Conservation (phyloP, 2,113 vertebrate genomes). For the Manacus vitellinus region DNA sequence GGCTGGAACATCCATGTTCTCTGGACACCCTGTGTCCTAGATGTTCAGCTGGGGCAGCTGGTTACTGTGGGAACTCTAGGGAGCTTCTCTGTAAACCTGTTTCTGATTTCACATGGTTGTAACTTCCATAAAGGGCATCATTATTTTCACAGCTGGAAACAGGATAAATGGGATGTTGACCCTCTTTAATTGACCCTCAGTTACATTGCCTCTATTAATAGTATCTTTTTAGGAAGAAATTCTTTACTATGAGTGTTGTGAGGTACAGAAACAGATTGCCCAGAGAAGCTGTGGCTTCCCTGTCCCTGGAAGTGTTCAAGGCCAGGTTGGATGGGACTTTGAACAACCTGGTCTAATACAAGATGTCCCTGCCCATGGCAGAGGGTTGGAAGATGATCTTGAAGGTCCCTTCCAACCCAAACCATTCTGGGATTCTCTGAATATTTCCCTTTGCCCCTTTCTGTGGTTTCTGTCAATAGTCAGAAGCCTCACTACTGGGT, state of each 20-base stretch:
- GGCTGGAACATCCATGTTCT: neutral
- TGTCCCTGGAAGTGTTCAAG: accelerated
- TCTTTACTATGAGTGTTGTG: accelerated
- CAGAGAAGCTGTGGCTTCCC: neutral
- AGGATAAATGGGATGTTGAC: neutral
- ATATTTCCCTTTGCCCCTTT: neutral
- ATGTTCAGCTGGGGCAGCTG: neutral
- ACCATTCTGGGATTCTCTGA: neutral
- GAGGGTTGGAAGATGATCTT: neutral
- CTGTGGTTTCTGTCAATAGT: neutral
- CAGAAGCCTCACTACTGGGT: neutral
- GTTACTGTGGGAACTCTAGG: neutral
- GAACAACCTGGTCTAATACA: neutral
- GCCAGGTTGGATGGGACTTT: neutral
- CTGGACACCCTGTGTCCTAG: neutral
- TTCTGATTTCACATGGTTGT: neutral
- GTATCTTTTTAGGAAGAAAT: neutral
- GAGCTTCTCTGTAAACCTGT: neutral
- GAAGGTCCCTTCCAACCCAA: neutral
- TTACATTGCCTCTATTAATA: neutral
- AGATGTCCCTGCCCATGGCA: neutral
- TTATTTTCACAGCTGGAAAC: neutral
- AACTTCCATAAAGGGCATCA: neutral
- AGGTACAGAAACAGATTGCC: neutral
- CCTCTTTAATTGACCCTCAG: neutral